Base-by-base conservation (phyloP, 2,888 invertebrate species). In the Mesoligia furuncula region DNA sequence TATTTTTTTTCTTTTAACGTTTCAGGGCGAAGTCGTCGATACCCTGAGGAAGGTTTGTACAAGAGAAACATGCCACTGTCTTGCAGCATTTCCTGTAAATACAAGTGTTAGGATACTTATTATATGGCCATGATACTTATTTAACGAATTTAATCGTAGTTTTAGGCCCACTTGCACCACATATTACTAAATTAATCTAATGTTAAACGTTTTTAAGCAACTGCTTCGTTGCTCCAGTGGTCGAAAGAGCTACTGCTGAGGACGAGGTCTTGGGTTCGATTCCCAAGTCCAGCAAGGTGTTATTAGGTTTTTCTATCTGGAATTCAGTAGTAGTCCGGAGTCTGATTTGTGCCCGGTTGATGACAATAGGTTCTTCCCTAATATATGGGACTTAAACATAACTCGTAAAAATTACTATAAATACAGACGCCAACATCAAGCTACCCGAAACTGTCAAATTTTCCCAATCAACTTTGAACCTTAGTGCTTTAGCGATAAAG, bases 31-130 rank as follows among this genome's bases (percentile, higher is more conserved):
- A 96, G 86, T 94, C 96, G 42, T 96, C 96, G 91, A 91, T 96
- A 86, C 96, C 96, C 88, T 96, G 96, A 96, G 95, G 96, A 91
- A 95, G 93, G 91, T 87, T 92, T 86, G 94, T 94, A 92, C 95
- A 94, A 93, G 95, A 95, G 94, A 95, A 95, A 94, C 96, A 94
- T 82, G 93, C 91, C 57, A 93, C 91, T 86, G 93, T 96, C 51
- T 89, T 96, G 85, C 95, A 96, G 85, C 96, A 96, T 84, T 95
- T 95, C 84, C 90, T 95, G 89, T 95, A 90, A 93, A 91, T 88
- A 84, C 45, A 69, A 72, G 73, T 74, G 31, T 82, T 80, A 81
- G 68, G 11, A 81, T 70, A 84, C 48, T n/a, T n/a, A n/a, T n/a
- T n/a, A n/a, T n/a, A n/a, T n/a, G 71, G 73, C 75, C 65, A 83